These are phyloP conservation scores for Istiophorus platypterus DNA, from an alignment of 2,113 vertebrate genomes.

Conservation along the genomic window DNA sequence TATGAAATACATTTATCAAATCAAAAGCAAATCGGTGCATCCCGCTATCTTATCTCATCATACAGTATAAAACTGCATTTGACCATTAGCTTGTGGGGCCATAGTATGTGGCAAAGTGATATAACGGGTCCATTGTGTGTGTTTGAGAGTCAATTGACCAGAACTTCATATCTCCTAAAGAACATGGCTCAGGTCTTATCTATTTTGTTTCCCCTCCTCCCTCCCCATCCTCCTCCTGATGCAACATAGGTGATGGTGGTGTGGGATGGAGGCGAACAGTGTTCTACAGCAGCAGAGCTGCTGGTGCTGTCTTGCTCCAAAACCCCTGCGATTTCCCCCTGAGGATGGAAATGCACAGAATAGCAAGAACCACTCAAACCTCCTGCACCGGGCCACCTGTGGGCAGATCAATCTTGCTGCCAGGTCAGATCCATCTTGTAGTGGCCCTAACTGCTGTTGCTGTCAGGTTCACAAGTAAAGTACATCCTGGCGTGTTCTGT, in stretches of 20 bases:
- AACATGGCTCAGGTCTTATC: neutral
- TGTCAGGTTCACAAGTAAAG: neutral
- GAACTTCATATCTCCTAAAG: neutral
- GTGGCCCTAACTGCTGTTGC: neutral
- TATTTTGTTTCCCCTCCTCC: neutral
- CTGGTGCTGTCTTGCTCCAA: neutral
- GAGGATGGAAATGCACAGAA: conserved; percentile 3
- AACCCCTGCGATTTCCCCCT: neutral
- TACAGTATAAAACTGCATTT: neutral
- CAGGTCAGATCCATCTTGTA: conserved; percentile 21
- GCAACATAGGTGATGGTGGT: neutral
- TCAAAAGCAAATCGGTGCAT: too few species aligned
- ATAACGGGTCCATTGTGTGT: neutral
- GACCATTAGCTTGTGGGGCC: neutral
- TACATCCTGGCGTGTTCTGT: neutral
- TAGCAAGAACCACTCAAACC: neutral
- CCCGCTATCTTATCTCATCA: neutral
- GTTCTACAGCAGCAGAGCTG: neutral
- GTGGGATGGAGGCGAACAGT: neutral
- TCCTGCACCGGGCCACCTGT: neutral
- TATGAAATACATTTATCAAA: too few species aligned
- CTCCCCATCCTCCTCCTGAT: neutral
- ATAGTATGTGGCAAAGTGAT: neutral
- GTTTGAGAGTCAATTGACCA: neutral
- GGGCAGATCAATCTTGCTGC: conserved; percentile 38